Conservation (phyloP, 2,113 vertebrate genomes). For the Bos javanicus region DNA sequence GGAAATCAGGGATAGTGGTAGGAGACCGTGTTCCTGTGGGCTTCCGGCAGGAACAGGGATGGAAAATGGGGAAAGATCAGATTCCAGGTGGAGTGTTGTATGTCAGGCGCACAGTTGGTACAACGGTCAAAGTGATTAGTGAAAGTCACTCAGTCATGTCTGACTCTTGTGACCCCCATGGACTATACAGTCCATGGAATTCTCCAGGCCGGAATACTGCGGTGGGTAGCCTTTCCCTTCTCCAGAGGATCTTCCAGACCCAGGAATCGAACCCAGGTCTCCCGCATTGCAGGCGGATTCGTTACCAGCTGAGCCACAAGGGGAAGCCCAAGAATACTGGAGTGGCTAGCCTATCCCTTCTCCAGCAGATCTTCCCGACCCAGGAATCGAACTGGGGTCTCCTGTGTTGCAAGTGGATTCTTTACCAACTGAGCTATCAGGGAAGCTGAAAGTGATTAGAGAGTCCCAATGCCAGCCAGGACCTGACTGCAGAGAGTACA, state of each 20-base stretch:
- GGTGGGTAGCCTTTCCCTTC: accelerated
- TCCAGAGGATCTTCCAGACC: neutral
- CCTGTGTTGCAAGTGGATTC: accelerated
- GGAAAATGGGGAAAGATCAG: neutral
- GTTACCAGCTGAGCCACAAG: neutral
- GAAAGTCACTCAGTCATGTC: accelerated
- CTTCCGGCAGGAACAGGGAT: neutral
- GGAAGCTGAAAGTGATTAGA: too few relatives aligned
- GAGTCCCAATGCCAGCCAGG: too few relatives aligned
- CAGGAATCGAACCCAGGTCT: neutral
- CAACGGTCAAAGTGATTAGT: neutral
- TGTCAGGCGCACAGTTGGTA: neutral
- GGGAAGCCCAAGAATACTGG: neutral
- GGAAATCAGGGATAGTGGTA: too few relatives aligned
- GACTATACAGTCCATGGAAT: neutral
- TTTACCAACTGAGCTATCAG: neutral
- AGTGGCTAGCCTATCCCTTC: too few relatives aligned
- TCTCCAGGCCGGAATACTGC: neutral
- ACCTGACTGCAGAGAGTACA: too few relatives aligned
- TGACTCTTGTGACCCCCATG: neutral
- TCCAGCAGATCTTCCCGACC: accelerated
- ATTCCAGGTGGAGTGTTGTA: accelerated
- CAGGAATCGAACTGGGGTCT: too few relatives aligned
- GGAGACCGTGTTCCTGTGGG: accelerated
- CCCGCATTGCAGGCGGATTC: accelerated